Percentiles rank a stretch among this genome's conserved stretches.
These are phyloP conservation scores for Sitobion miscanthi DNA, from an alignment of 1,140 invertebrate species.

Conservation along the genomic window DNA sequence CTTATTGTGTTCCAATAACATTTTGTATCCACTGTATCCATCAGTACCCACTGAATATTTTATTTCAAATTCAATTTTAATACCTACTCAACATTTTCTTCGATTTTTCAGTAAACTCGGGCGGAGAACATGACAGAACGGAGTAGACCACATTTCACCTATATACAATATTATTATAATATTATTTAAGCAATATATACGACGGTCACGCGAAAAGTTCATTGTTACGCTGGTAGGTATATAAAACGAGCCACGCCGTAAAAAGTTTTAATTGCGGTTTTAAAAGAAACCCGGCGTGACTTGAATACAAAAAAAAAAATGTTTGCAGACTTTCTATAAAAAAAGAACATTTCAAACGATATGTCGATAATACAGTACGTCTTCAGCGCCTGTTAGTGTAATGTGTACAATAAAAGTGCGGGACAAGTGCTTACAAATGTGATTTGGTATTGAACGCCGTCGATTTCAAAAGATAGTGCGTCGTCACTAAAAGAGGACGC, in stretches of 20 bases:
- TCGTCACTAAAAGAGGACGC: background rate
- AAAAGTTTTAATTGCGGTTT: constrained; percentile 1
- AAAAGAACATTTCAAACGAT: background rate
- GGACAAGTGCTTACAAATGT: background rate
- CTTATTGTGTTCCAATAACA: background rate
- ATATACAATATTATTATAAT: background rate
- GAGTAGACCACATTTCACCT: background rate
- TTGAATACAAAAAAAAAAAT: background rate
- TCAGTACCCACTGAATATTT: background rate
- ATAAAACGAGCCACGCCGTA: background rate
- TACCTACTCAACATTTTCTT: background rate
- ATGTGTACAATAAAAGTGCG: background rate
- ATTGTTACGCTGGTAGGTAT: background rate
- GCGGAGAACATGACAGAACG: background rate
- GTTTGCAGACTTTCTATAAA: background rate
- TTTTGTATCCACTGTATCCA: background rate
- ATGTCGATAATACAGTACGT: background rate
- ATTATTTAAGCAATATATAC: background rate
- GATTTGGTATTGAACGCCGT: background rate
- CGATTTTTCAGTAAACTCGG: background rate
- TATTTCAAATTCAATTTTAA: background rate
- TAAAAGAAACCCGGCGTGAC: background rate
- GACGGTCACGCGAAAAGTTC: background rate
- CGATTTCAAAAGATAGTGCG: background rate
- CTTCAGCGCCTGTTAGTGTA: background rate